Percentiles rank a stretch among this genome's conserved stretches.
These are phyloP conservation scores for Saccostrea glomerata DNA, from an alignment of 1,140 invertebrate species.

Conservation along the genomic window DNA sequence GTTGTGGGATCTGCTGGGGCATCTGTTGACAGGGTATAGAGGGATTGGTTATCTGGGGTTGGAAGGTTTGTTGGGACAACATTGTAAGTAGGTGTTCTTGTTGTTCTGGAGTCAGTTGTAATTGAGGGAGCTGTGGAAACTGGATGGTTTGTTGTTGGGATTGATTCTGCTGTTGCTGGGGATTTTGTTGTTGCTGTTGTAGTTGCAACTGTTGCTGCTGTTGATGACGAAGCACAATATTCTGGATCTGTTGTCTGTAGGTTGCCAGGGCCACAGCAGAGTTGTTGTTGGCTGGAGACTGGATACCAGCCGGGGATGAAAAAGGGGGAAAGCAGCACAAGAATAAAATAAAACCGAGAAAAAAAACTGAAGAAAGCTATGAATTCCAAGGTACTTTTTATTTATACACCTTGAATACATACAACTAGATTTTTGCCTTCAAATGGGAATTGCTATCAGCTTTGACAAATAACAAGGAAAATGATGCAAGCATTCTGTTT, in stretches of 20 bases:
- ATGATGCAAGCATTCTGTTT: conserved; percentile 48
- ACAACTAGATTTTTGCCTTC: conserved; percentile 37
- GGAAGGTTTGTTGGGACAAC: conserved; percentile 64
- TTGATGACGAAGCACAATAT: conserved; percentile 53
- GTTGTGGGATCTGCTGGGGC: conserved; percentile 53
- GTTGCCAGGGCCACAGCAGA: conserved; percentile 46
- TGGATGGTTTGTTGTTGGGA: conserved; percentile 58
- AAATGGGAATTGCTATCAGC: conserved; percentile 53
- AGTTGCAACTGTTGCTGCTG: conserved; percentile 70
- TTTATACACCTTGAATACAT: conserved; percentile 53
- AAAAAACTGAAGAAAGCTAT: neutral
- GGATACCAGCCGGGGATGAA: conserved; percentile 37
- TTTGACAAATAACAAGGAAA: conserved; percentile 53
- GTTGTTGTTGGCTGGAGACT: conserved; percentile 37
- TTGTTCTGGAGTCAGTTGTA: conserved; percentile 67
- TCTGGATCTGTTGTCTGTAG: conserved; percentile 54
- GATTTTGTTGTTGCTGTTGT: conserved; percentile 66
- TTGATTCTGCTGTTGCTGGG: conserved; percentile 60
- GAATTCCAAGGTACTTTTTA: conserved; percentile 38
- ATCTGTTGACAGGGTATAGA: conserved; percentile 42
- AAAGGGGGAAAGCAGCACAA: neutral
- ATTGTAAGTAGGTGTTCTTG: conserved; percentile 80
- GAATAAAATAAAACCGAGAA: neutral
- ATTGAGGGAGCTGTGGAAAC: conserved; percentile 59
- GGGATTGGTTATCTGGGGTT: conserved; percentile 28